phyloP scores from a whole-genome alignment of 2,113 vertebrate genomes.

The Gobio gobio region DNA sequence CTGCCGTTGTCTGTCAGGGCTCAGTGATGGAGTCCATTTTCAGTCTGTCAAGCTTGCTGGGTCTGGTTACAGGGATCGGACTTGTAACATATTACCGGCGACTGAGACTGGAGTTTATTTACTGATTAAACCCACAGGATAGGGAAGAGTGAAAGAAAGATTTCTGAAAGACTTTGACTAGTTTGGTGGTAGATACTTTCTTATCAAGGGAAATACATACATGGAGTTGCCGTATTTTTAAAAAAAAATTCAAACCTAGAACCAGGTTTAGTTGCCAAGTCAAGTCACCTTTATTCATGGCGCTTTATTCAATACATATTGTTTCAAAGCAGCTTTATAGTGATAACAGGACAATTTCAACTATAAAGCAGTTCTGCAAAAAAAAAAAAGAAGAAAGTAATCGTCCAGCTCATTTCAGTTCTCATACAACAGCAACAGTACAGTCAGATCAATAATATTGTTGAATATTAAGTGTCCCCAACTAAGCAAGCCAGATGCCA shows the following conservation, averaged over 20 bases:
- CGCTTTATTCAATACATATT: too few species aligned
- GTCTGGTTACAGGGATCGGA: slow-evolving; percentile 20
- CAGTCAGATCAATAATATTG: too few species aligned
- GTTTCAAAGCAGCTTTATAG: too few species aligned
- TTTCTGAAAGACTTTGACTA: slow-evolving; percentile 4
- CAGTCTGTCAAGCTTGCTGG: slow-evolving; percentile 38
- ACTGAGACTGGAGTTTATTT: slow-evolving; percentile 33
- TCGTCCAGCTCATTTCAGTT: too few species aligned
- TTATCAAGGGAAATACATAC: not conserved
- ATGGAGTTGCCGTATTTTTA: not conserved
- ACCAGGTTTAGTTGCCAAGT: not conserved
- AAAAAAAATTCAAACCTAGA: not conserved
- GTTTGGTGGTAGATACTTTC: not conserved
- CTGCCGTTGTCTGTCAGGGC: slow-evolving; percentile 46
- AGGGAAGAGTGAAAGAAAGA: slow-evolving; percentile 19
- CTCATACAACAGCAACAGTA: too few species aligned
- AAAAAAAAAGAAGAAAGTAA: too few species aligned
- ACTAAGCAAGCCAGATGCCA: not conserved
- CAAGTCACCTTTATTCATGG: too few species aligned
- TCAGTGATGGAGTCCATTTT: slow-evolving; percentile 54
- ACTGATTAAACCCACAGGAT: slow-evolving; percentile 30
- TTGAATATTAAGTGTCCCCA: too few species aligned
- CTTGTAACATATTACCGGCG: slow-evolving; percentile 44
- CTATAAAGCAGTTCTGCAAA: too few species aligned
- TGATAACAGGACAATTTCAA: too few species aligned